Evolutionary conservation across 2,113 vertebrate species (phyloP).

Genomic region (Oryzias melastigma): DNA sequence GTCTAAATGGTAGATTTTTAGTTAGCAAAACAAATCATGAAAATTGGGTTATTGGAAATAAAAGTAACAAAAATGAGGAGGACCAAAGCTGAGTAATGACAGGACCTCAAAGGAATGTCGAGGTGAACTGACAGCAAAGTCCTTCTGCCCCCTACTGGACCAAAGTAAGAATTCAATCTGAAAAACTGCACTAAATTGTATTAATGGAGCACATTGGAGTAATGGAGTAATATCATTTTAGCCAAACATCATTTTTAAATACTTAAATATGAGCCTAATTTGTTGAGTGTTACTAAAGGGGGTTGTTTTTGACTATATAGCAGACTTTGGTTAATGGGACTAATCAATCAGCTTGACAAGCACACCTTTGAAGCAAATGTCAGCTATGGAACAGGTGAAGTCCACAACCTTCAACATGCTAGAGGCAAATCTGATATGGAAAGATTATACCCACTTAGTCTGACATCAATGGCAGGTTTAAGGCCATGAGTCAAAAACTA

Average conservation of each 20-base stretch:
- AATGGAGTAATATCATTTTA: neutral
- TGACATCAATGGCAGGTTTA: constrained; percentile 11
- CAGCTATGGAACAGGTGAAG: neutral
- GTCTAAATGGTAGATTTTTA: constrained; percentile 37
- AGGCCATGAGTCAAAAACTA: constrained; percentile 1
- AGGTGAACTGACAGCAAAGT: constrained; percentile 26
- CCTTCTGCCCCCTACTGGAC: constrained; percentile 69
- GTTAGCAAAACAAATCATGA: constrained; percentile 67
- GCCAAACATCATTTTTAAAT: too few species aligned
- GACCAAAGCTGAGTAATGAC: constrained; percentile 59
- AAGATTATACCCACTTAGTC: constrained; percentile 12
- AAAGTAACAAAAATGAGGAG: constrained; percentile 50
- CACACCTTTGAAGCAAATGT: too few species aligned
- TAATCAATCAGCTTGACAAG: too few species aligned
- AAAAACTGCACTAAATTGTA: neutral
- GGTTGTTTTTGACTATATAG: too few species aligned
- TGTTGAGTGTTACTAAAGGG: too few species aligned
- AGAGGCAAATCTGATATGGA: constrained; percentile 4
- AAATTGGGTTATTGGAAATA: constrained; percentile 66
- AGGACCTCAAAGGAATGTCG: constrained; percentile 62
- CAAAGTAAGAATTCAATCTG: neutral
- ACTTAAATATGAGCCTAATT: too few species aligned
- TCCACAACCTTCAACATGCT: constrained; percentile 11
- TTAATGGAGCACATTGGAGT: neutral
- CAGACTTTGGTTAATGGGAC: too few species aligned